phyloP scores from a whole-genome alignment of 2,888 invertebrate genomes.

The Dicycla oo region DNA sequence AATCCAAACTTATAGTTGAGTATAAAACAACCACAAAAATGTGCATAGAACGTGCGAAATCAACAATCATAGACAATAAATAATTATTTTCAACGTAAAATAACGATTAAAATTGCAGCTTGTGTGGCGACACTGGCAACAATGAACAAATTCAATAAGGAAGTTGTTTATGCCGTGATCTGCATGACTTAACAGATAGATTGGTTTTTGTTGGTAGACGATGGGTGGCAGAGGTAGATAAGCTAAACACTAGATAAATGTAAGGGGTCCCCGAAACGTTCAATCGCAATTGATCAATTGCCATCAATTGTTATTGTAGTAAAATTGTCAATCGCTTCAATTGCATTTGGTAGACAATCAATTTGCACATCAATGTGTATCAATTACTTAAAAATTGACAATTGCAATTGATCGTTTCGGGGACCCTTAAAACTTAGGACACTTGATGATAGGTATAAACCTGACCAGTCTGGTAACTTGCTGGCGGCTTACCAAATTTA shows the following conservation, averaged over 20 bases:
- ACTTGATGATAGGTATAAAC: neutral
- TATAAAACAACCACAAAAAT: neutral
- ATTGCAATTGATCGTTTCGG: no score
- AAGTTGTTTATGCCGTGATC: constrained; percentile 56
- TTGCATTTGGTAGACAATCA: no score
- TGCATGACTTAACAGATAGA: constrained; percentile 63
- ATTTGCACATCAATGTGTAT: no score
- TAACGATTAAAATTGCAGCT: constrained; percentile 45
- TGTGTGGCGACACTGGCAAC: constrained; percentile 49
- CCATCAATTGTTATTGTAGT: no score
- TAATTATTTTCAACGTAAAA: constrained; percentile 37
- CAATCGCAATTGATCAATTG: no score
- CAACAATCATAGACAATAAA: constrained; percentile 34
- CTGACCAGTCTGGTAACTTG: neutral
- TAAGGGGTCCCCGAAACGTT: no score
- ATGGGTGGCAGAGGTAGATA: constrained; percentile 12
- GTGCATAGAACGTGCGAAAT: constrained; percentile 29
- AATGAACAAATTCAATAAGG: constrained; percentile 62
- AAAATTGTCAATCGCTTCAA: no score
- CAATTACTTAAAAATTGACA: no score
- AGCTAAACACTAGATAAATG: neutral
- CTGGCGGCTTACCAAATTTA: neutral
- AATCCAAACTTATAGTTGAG: neutral
- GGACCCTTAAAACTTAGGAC: no score
- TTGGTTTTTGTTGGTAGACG: constrained; percentile 43